phyloP scores from a whole-genome alignment of 2,797 vertebrate genomes.

The Petrocephalus schoutedeni region DNA sequence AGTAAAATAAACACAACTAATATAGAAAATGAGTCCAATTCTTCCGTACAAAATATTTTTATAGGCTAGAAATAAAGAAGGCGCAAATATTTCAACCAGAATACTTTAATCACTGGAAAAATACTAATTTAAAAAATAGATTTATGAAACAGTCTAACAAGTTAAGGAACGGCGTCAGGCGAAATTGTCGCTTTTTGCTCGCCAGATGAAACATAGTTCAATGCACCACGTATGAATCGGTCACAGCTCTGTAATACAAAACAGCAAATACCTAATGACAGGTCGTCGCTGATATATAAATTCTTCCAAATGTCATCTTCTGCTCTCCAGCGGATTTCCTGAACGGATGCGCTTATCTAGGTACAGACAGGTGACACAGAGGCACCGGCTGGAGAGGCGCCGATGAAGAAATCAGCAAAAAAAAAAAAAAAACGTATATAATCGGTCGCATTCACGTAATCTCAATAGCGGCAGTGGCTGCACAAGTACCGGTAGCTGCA shows the following conservation, averaged over 20 bases:
- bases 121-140: not conserved
- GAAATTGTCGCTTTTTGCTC: not conserved
- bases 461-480: constrained; percentile 30
- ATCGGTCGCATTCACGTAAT: constrained; percentile 28
- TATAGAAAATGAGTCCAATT: constrained; percentile 1
- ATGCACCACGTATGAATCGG: not conserved
- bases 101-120: constrained; percentile 5
- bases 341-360: constrained; percentile 1
- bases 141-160: constrained; percentile 8
- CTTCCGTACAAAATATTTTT: not conserved
- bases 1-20: not conserved
- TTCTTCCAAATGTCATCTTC: constrained; percentile 3
- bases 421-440: not conserved
- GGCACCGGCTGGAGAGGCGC: constrained; percentile 31
- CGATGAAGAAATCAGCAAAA: not conserved
- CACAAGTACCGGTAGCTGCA: constrained; percentile 14
- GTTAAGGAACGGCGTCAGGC: not conserved
- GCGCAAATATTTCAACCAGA: not conserved
- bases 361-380: not conserved
- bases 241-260: not conserved
- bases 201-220: not conserved
- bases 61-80: not conserved
- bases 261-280: not conserved
- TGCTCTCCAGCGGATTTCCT: not conserved
- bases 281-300: not conserved